Evolutionary conservation across 2,797 vertebrate species (phyloP), one percentile per base, ranked within the genome.

Genomic region (Pseudochromis fuscus): DNA sequence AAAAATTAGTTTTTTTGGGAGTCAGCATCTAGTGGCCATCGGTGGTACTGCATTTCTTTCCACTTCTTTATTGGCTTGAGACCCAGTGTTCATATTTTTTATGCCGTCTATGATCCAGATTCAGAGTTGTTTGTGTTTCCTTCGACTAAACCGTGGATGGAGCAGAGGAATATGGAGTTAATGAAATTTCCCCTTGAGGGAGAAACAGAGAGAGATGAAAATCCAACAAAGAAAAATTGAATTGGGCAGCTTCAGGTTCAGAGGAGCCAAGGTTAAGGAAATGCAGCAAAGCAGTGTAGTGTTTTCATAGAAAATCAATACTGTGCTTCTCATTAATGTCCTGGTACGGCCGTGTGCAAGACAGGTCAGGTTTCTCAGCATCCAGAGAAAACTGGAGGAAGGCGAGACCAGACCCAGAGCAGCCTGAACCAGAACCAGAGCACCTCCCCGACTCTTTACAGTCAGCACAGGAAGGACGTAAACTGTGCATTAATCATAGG

Each of bases 301-400:
- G 73, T 86, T 91, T 89, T 86, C 82, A 91, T 87, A 67, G 82
- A 87, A 91, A 93, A 91, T 92, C 92, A 87, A 93, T 93, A 86
- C 25, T 19, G 69, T 69, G 76, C 78, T 68, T 84, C 76, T 89
- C 89, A 88, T 93, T 87, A 91, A 85, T 90, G 86, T 85, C 83
- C 76, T 79, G 49, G 49, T 75, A 35, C 72, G 50, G 77, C 79
- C 72, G 79, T 72, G 78, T 62, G 42, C 61, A 52, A 82, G 83
- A 80, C 72, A 44, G 72, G 67, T 78, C 66, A 10, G 78, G 72
- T 77, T 72, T 68, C 65, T 85, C 75, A 81, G 75, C 77, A 70
- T 71, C 56, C 35, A 62, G 66, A 50, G 50, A 76, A 70, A 42
- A 59, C 23, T 5, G 21, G 62, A 59, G 16, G 35, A 75, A 67